Percentiles rank a stretch among this genome's conserved stretches.
These are phyloP conservation scores for Eristalis pertinax DNA, from an alignment of 2,888 invertebrate genomes.

Conservation along the genomic window DNA sequence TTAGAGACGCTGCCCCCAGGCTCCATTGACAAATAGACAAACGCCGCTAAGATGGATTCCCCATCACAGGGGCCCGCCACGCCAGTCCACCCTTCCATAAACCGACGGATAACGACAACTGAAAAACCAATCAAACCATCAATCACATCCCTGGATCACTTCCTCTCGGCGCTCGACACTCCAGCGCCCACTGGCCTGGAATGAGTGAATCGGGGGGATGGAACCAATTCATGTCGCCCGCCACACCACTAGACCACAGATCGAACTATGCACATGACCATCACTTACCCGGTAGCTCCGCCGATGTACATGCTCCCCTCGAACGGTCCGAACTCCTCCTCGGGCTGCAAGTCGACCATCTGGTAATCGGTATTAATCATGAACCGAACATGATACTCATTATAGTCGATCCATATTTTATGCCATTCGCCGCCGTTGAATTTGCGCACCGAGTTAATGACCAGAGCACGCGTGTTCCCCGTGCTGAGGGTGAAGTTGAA, in stretches of 20 bases:
- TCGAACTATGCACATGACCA: conserved; percentile 3
- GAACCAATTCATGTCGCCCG: conserved; percentile 44
- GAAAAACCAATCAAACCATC: conserved; percentile 70
- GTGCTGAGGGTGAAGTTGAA: conserved; percentile 95
- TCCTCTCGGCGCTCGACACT: conserved; percentile 30
- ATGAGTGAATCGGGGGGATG: neutral
- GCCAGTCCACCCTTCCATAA: neutral
- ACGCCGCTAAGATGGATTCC: conserved; percentile 64
- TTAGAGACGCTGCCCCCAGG: conserved; percentile 60
- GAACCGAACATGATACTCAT: conserved; percentile 95
- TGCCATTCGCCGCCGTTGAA: conserved; percentile 98
- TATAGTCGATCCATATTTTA: conserved; percentile 97
- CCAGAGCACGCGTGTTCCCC: conserved; percentile 90
- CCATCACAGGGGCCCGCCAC: neutral
- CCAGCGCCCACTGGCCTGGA: neutral
- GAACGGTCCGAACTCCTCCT: conserved; percentile 95
- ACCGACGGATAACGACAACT: conserved; percentile 22
- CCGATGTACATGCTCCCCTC: conserved; percentile 97
- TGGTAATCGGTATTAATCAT: conserved; percentile 95
- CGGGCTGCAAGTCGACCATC: conserved; percentile 91
- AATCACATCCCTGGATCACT: conserved; percentile 58
- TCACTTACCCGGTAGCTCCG: conserved; percentile 93
- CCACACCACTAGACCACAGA: neutral
- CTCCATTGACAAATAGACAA: conserved; percentile 62
- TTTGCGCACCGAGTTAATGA: conserved; percentile 90